Evolutionary conservation across 2,113 vertebrate species (phyloP), one percentile per base, ranked within the genome.

Genomic region (Thinocorus orbignyianus): DNA sequence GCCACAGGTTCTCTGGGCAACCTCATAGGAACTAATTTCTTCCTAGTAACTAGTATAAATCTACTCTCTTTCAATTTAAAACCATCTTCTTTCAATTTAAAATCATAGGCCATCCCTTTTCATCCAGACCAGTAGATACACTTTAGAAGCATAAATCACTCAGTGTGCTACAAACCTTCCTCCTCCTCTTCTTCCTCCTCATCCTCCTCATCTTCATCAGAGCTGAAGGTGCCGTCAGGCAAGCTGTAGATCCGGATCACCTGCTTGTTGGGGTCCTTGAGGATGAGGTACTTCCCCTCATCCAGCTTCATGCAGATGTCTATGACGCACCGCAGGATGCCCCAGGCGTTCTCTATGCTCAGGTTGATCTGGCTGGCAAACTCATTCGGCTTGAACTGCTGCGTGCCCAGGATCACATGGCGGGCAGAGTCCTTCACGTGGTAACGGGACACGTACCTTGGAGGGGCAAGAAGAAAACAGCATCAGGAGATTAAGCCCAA

Each of bases 211-310:
- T 99, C 99, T 69, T 99, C 99, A 13, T 99, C 99, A 0, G 99
- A 99, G 98, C 99, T 99, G 98, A 99, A 99, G 90, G 99, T 99
- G 51, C 99, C 99, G 5, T 99, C 99, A 2, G 99, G 99, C 94
- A 99, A 98, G 92, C 99, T 99, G 98, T 99, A 99, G 86, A 99
- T 98, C 1, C 99, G 98, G 88, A 99, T 99, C 94, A 99, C 99
- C 98, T 99, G 99, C 98, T 99, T 99, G 98, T 99, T 99, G 94
- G 99, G 99, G 97, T 99, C 99, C 97, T 99, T 99, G 68, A 99
- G 99, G 98, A 99, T 99, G 91, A 99, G 99, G 98, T 99, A 99
- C 92, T 99, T 99, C 80, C 99, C 99, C 98, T 99, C 99, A 22
- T 99, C 99, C 97, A 99, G 98, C 87, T 99, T 99, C 98, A 99